phyloP scores from a whole-genome alignment of 2,888 invertebrate species.

The Ceriagrion tenellum region DNA sequence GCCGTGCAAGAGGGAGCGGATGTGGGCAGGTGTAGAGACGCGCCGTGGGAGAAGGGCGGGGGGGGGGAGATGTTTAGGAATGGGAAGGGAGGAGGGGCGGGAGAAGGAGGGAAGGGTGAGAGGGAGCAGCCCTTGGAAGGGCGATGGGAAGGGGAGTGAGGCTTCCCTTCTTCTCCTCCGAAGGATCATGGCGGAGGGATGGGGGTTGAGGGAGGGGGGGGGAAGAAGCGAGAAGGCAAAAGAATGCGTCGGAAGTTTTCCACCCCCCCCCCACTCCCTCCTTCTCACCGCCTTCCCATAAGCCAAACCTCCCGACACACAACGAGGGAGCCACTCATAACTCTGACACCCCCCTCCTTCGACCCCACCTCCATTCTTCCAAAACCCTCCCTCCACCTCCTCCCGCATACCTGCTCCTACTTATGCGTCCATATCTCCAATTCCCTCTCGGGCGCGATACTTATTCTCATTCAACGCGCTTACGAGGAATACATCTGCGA shows the following conservation, averaged over 20 bases:
- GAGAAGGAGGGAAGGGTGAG: background rate
- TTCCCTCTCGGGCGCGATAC: background rate
- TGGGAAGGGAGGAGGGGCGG: background rate
- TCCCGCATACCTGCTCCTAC: background rate
- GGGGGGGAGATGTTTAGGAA: background rate
- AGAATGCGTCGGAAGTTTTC: conserved; percentile 58
- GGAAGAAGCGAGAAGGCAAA: background rate
- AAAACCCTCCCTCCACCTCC: background rate
- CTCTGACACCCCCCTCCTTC: conserved; percentile 20
- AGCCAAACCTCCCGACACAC: background rate
- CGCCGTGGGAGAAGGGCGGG: background rate
- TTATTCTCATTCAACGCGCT: no score
- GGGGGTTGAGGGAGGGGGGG: background rate
- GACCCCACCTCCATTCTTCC: background rate
- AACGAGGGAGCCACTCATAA: conserved; percentile 54
- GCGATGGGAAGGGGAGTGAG: no score
- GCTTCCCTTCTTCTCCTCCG: background rate
- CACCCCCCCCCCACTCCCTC: background rate
- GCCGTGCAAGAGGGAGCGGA: background rate
- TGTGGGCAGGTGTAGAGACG: background rate
- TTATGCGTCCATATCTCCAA: background rate
- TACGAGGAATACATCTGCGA: no score
- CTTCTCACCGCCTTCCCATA: background rate
- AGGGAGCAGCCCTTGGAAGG: background rate
- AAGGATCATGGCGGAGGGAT: background rate